These are phyloP conservation scores for Scaptomyza cyrtandrae DNA, from an alignment of 2,888 invertebrate species.

Conservation along the genomic window DNA sequence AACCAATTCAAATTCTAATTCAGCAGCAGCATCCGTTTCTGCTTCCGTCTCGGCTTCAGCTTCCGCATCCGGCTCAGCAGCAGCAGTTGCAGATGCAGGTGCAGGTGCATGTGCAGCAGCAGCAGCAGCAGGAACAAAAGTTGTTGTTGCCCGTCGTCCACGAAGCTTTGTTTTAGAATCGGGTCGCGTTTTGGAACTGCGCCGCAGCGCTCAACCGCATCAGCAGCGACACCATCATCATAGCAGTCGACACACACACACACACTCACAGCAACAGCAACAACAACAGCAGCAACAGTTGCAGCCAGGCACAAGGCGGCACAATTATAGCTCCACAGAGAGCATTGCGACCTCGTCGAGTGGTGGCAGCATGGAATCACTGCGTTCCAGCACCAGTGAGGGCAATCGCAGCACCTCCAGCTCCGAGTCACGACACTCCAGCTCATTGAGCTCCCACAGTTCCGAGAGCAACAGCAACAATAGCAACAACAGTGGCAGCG, in stretches of 20 bases:
- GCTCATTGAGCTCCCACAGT: constrained; percentile 93
- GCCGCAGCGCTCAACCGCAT: constrained; percentile 86
- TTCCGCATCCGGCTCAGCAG: constrained; percentile 37
- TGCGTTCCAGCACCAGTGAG: constrained; percentile 94
- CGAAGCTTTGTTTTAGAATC: constrained; percentile 87
- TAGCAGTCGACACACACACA: constrained; percentile 71
- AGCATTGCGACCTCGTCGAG: constrained; percentile 95
- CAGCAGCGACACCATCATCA: constrained; percentile 55
- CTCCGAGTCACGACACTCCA: constrained; percentile 93
- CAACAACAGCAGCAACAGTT: constrained; percentile 49
- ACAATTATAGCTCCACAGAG: constrained; percentile 88
- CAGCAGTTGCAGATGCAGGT: constrained; percentile 32
- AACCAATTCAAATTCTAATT: constrained; percentile 60
- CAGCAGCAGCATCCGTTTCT: constrained; percentile 58
- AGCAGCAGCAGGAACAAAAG: constrained; percentile 78
- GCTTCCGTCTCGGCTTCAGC: constrained; percentile 49
- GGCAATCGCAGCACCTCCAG: constrained; percentile 94
- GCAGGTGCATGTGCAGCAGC: constrained; percentile 30
- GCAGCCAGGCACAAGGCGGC: constrained; percentile 6
- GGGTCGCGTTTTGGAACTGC: constrained; percentile 90
- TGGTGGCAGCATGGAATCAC: constrained; percentile 94
- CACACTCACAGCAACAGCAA: constrained; percentile 75
- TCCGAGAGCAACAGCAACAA: constrained; percentile 87
- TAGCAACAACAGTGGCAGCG: constrained; percentile 70
- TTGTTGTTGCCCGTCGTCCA: constrained; percentile 86